phyloP scores from a whole-genome alignment of 2,113 vertebrate genomes.

The Bungarus multicinctus region DNA sequence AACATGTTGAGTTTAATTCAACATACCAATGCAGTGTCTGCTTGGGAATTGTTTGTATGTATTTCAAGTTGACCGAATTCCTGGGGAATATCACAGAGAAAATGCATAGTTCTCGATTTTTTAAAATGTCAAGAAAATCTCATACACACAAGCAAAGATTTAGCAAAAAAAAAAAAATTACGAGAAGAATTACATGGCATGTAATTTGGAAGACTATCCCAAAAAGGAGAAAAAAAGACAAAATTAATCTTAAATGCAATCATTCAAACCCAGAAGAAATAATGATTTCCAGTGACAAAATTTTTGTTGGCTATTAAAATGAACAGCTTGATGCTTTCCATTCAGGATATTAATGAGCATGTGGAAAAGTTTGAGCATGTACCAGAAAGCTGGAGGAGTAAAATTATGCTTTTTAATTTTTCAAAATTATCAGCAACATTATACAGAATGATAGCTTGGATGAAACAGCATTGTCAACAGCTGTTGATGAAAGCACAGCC shows the following conservation, averaged over 20 bases:
- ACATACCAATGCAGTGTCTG: background rate
- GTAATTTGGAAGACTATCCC: background rate
- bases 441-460: background rate
- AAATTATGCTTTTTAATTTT: background rate
- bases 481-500: background rate
- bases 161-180: background rate
- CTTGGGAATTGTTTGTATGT: background rate
- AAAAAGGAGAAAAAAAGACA: background rate
- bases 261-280: background rate
- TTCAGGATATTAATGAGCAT: background rate
- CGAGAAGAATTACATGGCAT: background rate
- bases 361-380: background rate
- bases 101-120: background rate
- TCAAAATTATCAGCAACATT: background rate
- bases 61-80: background rate
- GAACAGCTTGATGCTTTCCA: background rate
- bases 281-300: background rate
- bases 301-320: background rate
- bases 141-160: background rate
- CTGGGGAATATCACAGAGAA: background rate
- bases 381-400: background rate
- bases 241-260: background rate
- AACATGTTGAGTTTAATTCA: background rate
- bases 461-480: background rate
- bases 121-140: background rate